Evolutionary conservation across 2,113 vertebrate genomes (phyloP).

Genomic region (Hydropotes inermis): DNA sequence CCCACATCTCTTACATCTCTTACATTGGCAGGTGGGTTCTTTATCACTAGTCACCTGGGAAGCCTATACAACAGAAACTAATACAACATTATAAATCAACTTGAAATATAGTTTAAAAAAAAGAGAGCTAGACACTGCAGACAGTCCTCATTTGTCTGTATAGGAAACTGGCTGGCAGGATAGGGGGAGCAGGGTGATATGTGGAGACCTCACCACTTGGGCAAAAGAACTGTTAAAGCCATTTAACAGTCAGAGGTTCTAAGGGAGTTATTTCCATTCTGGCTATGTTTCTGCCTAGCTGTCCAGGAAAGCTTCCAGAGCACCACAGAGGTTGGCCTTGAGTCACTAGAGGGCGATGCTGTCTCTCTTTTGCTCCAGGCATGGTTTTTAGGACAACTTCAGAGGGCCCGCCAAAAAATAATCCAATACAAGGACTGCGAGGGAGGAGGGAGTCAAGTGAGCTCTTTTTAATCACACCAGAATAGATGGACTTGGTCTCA

Average conservation of each 20-base stretch:
- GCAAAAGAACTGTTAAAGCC: not conserved
- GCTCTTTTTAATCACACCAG: not conserved
- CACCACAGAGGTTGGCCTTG: not conserved
- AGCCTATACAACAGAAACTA: not conserved
- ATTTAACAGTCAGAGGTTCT: not conserved
- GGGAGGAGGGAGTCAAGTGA: not conserved
- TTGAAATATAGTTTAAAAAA: not conserved
- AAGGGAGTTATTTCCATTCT: not conserved
- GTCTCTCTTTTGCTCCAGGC: not conserved
- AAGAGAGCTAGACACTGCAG: not conserved
- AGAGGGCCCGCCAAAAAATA: not conserved
- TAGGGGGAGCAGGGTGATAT: not conserved
- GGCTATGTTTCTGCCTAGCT: rapidly evolving
- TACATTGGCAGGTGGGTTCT: not conserved
- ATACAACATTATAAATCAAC: not conserved
- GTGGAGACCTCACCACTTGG: not conserved
- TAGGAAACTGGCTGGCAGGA: not conserved
- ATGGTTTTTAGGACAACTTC: rapidly evolving
- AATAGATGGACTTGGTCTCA: not conserved
- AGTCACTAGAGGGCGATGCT: constrained; percentile 69
- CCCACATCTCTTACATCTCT: not conserved
- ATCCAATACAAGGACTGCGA: rapidly evolving
- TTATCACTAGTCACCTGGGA: not conserved
- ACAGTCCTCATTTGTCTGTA: not conserved
- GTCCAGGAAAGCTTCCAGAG: not conserved